Evolutionary conservation across 1,140 invertebrate species (phyloP), one percentile per base, ranked within the genome.

Genomic region (Drosophila setifemur): DNA sequence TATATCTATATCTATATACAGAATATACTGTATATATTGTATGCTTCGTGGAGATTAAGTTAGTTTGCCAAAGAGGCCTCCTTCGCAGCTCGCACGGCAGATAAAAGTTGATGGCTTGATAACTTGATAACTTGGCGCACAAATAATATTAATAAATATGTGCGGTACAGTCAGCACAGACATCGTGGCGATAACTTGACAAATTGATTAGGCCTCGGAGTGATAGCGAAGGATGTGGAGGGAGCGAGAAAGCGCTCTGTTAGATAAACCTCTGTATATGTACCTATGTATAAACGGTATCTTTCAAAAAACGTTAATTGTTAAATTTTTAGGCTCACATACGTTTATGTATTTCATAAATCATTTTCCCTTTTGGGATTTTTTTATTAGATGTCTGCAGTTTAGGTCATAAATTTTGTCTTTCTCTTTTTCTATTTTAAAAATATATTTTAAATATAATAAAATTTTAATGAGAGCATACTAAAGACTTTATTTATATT

Each of bases 121-220:
- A 63, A 45, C 58, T 57, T 45, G 55, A 55, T 48, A 74, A 55
- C 28, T 52, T 43, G 39, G 31, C 31, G 33, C 66, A 57, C 53
- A 64, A 57, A 66, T 60, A 67, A 31, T 35, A 14, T 11, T 31
- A 31, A 31, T 33, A 33, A 2, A 31, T 11, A 31, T 12, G n/a
- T 31, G 11, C 26, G 60, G 74, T 85, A 83, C 74, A 85, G 78
- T 79, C 50, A 57, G 69, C 54, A 79, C 60, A 85, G 79, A 85
- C 81, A 72, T 57, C 37, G 29, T 63, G 79, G 79, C 79, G 66
- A 79, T 85, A 76, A 44, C 57, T 71, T 47, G 40, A 60, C 19
- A 61, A 83, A 76, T 74, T 69, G 69, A 78, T 68, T 74, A 50
- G 31, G 47, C 53, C 6, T 16, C n/a, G 2, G 1, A n/a, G 9